Percentiles rank a stretch among this genome's conserved stretches.
phyloP scores from a whole-genome alignment of 2,797 vertebrate genomes.

The Bufotes viridis region DNA sequence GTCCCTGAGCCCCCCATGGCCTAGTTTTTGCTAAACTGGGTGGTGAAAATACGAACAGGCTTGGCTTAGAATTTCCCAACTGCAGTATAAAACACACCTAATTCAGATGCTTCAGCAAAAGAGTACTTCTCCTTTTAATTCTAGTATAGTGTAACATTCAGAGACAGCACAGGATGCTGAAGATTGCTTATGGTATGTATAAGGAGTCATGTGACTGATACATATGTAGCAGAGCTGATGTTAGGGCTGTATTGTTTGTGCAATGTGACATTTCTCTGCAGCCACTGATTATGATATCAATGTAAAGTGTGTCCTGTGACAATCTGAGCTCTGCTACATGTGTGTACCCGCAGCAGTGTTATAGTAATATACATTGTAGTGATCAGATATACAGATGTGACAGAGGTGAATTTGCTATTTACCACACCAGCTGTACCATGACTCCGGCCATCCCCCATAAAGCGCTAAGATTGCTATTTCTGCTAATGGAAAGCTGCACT shows the following conservation, averaged over 20 bases:
- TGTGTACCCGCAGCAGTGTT: not conserved
- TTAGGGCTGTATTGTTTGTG: not conserved
- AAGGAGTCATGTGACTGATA: not conserved
- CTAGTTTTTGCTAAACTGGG: no score
- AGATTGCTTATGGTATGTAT: no score
- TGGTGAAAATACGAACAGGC: no score
- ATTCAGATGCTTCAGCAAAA: not conserved
- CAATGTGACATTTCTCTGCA: no score
- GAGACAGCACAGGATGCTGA: not conserved
- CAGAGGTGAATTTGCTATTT: not conserved
- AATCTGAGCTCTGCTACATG: not conserved
- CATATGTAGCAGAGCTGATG: not conserved
- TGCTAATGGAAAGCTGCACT: constrained; percentile 1
- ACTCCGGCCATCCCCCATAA: not conserved
- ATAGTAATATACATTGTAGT: not conserved
- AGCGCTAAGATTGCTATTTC: not conserved
- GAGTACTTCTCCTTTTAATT: not conserved
- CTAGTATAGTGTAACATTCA: not conserved
- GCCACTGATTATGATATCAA: no score
- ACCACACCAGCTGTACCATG: not conserved
- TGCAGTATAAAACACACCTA: not conserved
- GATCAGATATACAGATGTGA: not conserved
- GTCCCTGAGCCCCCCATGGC: no score
- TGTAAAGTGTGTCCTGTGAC: not conserved
- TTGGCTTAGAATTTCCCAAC: not conserved